phyloP scores from a whole-genome alignment of 1,140 invertebrate species.

The Anoplophora glabripennis region DNA sequence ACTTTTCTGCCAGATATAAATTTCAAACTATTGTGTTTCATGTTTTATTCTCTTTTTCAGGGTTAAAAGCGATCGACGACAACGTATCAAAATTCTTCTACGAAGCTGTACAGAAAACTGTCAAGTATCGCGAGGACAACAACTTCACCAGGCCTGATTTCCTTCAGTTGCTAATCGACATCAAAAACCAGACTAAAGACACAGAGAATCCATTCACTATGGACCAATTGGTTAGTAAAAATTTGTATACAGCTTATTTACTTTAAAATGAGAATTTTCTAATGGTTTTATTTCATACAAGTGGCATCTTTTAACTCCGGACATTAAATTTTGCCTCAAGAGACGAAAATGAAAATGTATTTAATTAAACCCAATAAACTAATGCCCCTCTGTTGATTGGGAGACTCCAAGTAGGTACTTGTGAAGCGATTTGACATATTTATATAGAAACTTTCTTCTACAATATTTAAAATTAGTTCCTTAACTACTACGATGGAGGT shows the following conservation, averaged over 20 bases:
- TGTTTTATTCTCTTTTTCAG: neutral
- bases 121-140: constrained; percentile 50
- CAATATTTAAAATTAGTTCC: too few species aligned
- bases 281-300: constrained; percentile 22
- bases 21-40: too few species aligned
- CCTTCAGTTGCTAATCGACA: constrained; percentile 54
- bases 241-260: neutral
- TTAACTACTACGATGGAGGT: too few species aligned
- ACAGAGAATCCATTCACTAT: constrained; percentile 13
- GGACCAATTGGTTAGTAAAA: constrained; percentile 16
- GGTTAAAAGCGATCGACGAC: neutral
- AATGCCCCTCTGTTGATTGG: neutral
- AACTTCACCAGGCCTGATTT: constrained; percentile 53
- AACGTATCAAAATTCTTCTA: constrained; percentile 51
- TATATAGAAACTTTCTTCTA: too few species aligned
- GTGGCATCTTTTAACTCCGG: too few species aligned
- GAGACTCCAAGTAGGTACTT: neutral
- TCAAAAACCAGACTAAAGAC: constrained; percentile 13
- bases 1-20: too few species aligned
- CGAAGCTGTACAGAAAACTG: constrained; percentile 46
- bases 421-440: too few species aligned
- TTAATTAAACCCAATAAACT: neutral
- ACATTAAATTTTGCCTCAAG: neutral
- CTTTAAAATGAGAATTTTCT: too few species aligned
- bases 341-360: neutral